Percentiles rank a stretch among this genome's conserved stretches.
Conservation (phyloP, 1,140 invertebrate genomes). For the Drosophila takahashii region DNA sequence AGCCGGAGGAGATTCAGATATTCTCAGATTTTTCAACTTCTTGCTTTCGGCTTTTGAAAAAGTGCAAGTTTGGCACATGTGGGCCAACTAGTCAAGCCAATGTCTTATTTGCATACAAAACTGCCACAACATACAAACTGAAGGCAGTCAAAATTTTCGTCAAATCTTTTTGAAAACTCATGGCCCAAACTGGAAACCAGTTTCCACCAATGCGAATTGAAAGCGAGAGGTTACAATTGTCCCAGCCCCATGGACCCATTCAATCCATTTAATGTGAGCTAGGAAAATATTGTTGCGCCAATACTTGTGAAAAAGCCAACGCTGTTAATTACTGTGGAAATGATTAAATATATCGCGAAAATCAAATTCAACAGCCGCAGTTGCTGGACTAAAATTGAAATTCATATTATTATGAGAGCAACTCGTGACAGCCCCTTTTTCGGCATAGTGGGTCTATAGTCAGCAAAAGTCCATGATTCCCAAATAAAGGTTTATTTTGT, state of each 20-base stretch:
- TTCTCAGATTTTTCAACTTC: no score
- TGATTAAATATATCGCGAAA: conserved; percentile 66
- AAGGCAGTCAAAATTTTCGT: conserved; percentile 2
- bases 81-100: conserved; percentile 2
- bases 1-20: no score
- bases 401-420: conserved; percentile 49
- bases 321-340: conserved; percentile 69
- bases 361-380: conserved; percentile 31
- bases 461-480: no score
- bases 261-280: conserved; percentile 4
- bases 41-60: not conserved
- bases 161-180: conserved; percentile 26
- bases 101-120: conserved; percentile 19
- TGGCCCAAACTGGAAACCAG: conserved; percentile 14
- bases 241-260: not conserved
- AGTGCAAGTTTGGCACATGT: not conserved
- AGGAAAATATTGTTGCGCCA: conserved; percentile 21
- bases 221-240: conserved; percentile 39
- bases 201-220: not conserved
- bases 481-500: no score
- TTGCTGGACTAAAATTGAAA: conserved; percentile 9
- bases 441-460: conserved; percentile 11
- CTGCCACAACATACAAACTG: not conserved
- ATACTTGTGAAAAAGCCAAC: conserved; percentile 23
- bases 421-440: conserved; percentile 30